Percentiles rank a stretch among this genome's conserved stretches.
These are phyloP conservation scores for Paralvinella palmiformis DNA, from an alignment of 1,140 invertebrate genomes.

Conservation along the genomic window DNA sequence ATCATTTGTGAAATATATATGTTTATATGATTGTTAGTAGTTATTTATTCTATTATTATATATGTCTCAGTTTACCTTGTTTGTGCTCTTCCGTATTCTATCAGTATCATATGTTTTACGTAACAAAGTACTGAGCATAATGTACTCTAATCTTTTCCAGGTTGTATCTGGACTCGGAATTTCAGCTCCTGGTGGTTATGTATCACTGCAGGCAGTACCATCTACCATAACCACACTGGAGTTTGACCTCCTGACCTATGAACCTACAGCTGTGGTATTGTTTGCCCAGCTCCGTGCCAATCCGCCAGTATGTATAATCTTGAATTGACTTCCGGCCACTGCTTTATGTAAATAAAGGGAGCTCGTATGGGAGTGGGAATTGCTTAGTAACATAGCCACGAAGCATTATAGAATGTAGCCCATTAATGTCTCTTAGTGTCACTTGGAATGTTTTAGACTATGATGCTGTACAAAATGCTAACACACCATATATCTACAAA, in stretches of 20 bases:
- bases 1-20: background rate
- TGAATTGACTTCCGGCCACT: background rate
- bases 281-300: background rate
- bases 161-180: conserved; percentile 15
- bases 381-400: background rate
- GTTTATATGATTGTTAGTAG: background rate
- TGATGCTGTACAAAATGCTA: too few species aligned
- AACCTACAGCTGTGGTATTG: conserved; percentile 10
- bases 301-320: background rate
- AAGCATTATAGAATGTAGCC: background rate
- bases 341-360: background rate
- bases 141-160: conserved; percentile 6
- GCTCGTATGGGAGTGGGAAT: background rate
- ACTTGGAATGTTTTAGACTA: background rate
- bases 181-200: background rate
- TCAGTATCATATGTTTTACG: background rate
- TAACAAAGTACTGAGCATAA: background rate
- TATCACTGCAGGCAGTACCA: background rate
- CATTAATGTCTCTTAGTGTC: background rate
- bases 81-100: background rate
- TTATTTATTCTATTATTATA: conserved; percentile 8
- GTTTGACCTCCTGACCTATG: conserved; percentile 16
- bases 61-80: background rate
- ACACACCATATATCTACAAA: too few species aligned
- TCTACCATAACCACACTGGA: conserved; percentile 9